A percentile compares a stretch with the other conserved stretches of the same genome.
Evolutionary conservation across 2,797 vertebrate species (phyloP).

Genomic region (Gobio occitaniae): DNA sequence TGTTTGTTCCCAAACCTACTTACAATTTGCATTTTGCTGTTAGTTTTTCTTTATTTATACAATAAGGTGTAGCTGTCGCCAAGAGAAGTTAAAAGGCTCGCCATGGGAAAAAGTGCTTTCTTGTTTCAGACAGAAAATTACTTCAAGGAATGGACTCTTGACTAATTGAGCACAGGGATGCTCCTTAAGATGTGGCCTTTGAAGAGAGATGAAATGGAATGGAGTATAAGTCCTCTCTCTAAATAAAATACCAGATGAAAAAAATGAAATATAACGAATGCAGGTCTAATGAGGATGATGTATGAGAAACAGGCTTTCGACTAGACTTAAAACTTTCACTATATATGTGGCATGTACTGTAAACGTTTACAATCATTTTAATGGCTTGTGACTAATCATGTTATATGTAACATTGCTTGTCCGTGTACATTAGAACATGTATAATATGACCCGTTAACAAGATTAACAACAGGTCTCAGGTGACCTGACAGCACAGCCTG

Average conservation of each 20-base stretch:
- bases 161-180: conserved; percentile 46
- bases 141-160: conserved; percentile 20
- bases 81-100: conserved; percentile 40
- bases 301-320: not conserved
- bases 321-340: not conserved
- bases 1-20: conserved; percentile 40
- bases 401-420: not conserved
- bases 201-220: conserved; percentile 42
- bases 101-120: conserved; percentile 24
- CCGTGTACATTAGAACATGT: not conserved
- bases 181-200: conserved; percentile 24
- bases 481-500: not conserved
- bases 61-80: not conserved
- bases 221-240: conserved; percentile 1
- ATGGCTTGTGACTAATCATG: not conserved
- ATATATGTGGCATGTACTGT: not conserved
- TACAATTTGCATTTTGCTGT: conserved; percentile 46
- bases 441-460: not conserved
- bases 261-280: conserved; percentile 19
- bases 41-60: conserved; percentile 3
- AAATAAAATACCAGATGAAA: conserved; percentile 19
- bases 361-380: not conserved
- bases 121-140: conserved; percentile 30
- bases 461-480: not conserved
- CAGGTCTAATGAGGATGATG: conserved; percentile 30